Conservation (phyloP, 2,888 invertebrate species). For the Baccha elongata region DNA sequence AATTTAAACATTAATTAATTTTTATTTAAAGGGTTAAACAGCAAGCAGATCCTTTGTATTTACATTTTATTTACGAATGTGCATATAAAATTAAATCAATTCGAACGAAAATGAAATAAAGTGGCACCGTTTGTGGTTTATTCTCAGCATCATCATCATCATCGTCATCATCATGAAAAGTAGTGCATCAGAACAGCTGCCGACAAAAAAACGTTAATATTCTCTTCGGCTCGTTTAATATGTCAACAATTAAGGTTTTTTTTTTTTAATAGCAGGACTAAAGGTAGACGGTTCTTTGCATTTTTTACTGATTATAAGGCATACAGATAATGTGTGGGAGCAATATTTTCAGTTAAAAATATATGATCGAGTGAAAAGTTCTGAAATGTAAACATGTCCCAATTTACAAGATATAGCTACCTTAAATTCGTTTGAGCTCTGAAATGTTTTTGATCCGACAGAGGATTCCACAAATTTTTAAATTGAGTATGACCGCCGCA, state of each 20-base stretch:
- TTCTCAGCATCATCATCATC: slow-evolving; percentile 60
- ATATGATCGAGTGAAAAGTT: no score
- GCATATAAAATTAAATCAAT: slow-evolving; percentile 62
- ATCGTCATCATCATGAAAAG: slow-evolving; percentile 38
- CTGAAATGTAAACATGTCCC: no score
- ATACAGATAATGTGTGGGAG: no score
- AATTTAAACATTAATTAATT: slow-evolving; percentile 70
- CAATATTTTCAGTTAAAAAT: no score
- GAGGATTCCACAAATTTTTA: no score
- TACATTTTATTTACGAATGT: slow-evolving; percentile 34
- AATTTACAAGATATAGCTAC: no score
- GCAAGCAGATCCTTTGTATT: slow-evolving; percentile 29
- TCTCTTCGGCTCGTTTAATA: slow-evolving; percentile 51
- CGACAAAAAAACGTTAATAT: neutral
- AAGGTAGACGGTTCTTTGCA: no score
- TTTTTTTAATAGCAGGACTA: no score
- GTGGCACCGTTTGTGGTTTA: slow-evolving; percentile 52
- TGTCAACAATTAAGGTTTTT: slow-evolving; percentile 60
- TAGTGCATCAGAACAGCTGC: slow-evolving; percentile 22
- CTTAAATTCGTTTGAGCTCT: no score
- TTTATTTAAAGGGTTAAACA: slow-evolving; percentile 64
- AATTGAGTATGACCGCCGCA: no score
- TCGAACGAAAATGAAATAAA: slow-evolving; percentile 68
- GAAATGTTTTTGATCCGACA: no score
- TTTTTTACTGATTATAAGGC: no score